phyloP scores from a whole-genome alignment of 2,113 vertebrate species.

The Todiramphus chloris region DNA sequence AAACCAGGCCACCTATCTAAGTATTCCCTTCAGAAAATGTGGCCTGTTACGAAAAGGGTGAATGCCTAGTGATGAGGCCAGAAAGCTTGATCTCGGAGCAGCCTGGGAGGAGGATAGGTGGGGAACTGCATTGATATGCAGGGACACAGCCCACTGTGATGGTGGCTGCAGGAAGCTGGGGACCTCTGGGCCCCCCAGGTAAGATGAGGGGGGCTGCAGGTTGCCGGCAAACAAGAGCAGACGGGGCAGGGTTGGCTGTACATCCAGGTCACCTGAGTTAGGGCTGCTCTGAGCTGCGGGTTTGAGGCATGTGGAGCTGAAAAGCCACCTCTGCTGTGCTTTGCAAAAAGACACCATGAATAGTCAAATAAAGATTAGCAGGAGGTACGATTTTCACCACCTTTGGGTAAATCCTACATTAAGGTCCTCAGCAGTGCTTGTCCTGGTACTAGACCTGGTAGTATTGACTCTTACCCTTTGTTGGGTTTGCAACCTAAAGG shows the following conservation, averaged over 20 bases:
- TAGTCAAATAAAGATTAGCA: neutral
- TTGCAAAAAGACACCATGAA: neutral
- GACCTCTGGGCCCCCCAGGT: neutral
- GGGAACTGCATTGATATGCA: accelerated
- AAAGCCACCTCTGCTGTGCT: neutral
- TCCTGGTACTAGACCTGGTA: too few relatives aligned
- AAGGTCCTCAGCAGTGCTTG: too few relatives aligned
- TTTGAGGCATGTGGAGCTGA: neutral
- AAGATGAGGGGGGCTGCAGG: neutral
- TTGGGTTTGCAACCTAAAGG: too few relatives aligned
- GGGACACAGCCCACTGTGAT: accelerated
- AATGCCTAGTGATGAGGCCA: neutral
- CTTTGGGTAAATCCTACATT: too few relatives aligned
- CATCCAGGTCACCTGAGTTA: neutral
- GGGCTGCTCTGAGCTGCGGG: neutral
- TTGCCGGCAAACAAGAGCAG: neutral
- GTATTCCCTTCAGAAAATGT: neutral
- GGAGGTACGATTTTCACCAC: neutral
- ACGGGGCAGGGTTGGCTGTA: neutral
- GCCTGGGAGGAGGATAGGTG: neutral
- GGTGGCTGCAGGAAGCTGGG: accelerated
- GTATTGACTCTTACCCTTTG: too few relatives aligned
- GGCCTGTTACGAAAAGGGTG: neutral
- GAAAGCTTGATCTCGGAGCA: neutral
- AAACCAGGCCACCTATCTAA: neutral